Evolutionary conservation across 2,888 invertebrate genomes (phyloP), one percentile per base, ranked within the genome.

Genomic region (Merodon equestris): DNA sequence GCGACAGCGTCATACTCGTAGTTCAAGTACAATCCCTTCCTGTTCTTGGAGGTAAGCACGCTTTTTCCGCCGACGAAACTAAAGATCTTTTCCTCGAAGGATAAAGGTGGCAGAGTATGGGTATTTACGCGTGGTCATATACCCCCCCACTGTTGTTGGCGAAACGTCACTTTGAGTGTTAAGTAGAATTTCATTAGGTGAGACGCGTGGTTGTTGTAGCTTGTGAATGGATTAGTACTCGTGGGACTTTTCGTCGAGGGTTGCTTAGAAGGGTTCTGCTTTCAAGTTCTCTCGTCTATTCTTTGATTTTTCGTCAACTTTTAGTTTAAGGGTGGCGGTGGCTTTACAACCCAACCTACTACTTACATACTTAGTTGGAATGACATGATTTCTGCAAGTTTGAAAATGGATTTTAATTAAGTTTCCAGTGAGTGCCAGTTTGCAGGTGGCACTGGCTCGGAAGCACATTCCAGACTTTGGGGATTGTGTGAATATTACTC

Each of bases 171-270:
- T 79, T 51, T 68, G 68, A 68, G 79, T 79, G 79, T 74, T 79
- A 79, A 79, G 79, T 79, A 64, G 74, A 79, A 79, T 79, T 79
- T 79, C 79, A 79, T 79, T 74, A 74, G 74, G 79, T 74, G 73
- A 74, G 74, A 74, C 74, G 79, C 27, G 7, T 7, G 27, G 27
- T 27, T 4, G 68, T 79, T 74, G 74, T 73, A 64, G 58, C 58
- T 27, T 7, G 27, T 64, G 74, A 74, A 74, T 64, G 74, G 68
- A 74, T 79, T 79, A 79, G 67, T 51, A 45, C 47, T 36, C 27
- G 27, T 7, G 27, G 7, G 27, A 27, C 27, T 27, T 27, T 27
- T 27, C 27, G 27, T 27, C 27, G 27, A 27, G 27, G 27, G 7
- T 27, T 27, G 58, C 73, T 76, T 67, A 58, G 63, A 73, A 73